Conservation (phyloP, 2,797 vertebrate genomes). For the Poeciliopsis presidionis region DNA sequence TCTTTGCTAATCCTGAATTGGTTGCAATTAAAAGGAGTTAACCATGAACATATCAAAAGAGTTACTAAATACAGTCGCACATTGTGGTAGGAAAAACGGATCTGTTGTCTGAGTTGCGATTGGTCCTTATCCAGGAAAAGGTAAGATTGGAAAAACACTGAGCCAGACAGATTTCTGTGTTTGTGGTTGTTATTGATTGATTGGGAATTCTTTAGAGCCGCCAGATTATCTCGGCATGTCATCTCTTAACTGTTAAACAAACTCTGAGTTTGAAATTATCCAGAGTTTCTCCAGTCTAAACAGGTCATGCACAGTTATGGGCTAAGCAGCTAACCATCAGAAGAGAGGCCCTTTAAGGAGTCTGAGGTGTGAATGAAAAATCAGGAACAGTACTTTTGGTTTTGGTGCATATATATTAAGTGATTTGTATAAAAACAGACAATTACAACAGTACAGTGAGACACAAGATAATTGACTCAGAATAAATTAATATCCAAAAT, state of each 20-base stretch:
- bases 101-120: conserved; percentile 7
- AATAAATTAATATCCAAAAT: no score
- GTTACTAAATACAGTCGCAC: conserved; percentile 32
- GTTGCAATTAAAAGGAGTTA: conserved; percentile 44
- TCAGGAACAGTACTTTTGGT: no score
- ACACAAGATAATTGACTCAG: no score
- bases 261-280: neutral
- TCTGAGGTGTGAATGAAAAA: no score
- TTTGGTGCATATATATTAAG: no score
- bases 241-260: neutral
- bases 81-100: neutral
- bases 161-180: neutral
- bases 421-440: no score
- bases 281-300: neutral
- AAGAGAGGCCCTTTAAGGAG: no score
- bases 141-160: neutral
- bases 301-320: neutral
- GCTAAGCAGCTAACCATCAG: no score
- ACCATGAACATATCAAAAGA: conserved; percentile 26
- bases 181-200: neutral
- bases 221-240: neutral
- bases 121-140: neutral
- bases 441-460: no score
- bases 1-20: conserved; percentile 65
- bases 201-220: neutral